Percentiles rank a stretch among this genome's conserved stretches.
Evolutionary conservation across 2,797 vertebrate genomes (phyloP).

Genomic region (Hydrolagus colliei): DNA sequence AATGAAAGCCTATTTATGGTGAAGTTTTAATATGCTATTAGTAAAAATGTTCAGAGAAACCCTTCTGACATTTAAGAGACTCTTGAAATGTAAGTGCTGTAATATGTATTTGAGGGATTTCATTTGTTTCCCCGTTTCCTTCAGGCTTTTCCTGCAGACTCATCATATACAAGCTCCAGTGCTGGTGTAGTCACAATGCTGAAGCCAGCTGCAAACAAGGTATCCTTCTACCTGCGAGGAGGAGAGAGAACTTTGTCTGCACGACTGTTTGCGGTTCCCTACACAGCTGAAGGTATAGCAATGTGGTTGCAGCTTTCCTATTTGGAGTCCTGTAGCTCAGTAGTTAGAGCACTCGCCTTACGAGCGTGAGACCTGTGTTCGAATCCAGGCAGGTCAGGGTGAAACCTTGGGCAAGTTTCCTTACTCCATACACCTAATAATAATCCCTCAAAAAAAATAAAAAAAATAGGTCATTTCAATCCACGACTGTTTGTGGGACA

Average conservation of each 20-base stretch:
- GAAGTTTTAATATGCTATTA: too few relatives aligned
- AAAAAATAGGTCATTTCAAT: too few relatives aligned
- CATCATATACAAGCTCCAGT: slow-evolving; percentile 33
- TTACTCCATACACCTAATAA: too few relatives aligned
- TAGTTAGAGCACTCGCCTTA: too few relatives aligned
- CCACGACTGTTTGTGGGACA: too few relatives aligned
- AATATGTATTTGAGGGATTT: not conserved
- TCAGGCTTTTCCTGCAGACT: slow-evolving; percentile 30
- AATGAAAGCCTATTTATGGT: too few relatives aligned
- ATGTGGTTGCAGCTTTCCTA: not conserved
- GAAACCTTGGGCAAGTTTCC: too few relatives aligned
- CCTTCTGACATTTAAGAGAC: not conserved
- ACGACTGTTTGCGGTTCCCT: slow-evolving; percentile 24
- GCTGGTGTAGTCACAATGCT: slow-evolving; percentile 34
- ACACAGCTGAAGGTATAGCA: slow-evolving; percentile 25
- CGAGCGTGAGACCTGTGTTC: too few relatives aligned
- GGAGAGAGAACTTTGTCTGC: slow-evolving; percentile 6
- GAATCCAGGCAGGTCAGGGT: too few relatives aligned
- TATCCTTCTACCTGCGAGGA: slow-evolving; percentile 26
- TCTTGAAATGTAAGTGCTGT: not conserved
- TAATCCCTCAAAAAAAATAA: too few relatives aligned
- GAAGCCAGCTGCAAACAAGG: not conserved
- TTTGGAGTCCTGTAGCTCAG: too few relatives aligned
- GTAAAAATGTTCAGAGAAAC: not conserved
- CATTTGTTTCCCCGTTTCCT: not conserved